phyloP scores from a whole-genome alignment of 2,797 vertebrate species.

The Cirrhinus mrigala region DNA sequence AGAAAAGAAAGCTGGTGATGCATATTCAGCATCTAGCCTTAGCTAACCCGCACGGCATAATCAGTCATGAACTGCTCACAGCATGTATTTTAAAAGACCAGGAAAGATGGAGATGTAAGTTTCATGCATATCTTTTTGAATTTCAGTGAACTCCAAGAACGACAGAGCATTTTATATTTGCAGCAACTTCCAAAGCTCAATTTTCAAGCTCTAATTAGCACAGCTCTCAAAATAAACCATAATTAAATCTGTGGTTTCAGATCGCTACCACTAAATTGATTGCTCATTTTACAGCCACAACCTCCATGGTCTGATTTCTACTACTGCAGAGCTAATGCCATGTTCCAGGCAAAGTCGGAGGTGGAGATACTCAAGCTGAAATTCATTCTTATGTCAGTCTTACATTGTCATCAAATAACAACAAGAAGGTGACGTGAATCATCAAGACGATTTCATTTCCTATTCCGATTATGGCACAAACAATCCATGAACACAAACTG shows the following conservation, averaged over 20 bases:
- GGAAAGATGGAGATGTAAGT: neutral
- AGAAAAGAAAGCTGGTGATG: constrained; percentile 22
- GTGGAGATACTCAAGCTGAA: neutral
- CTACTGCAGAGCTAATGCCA: neutral
- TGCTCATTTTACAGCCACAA: constrained; percentile 10
- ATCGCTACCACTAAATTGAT: constrained; percentile 16
- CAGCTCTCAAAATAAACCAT: constrained; percentile 17
- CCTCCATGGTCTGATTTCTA: neutral
- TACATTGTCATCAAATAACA: neutral
- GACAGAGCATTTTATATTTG: neutral
- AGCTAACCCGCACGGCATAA: constrained; percentile 20
- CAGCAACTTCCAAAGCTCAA: neutral
- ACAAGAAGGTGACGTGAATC: neutral
- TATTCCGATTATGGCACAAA: neutral
- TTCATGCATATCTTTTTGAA: constrained; percentile 13
- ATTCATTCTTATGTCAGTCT: neutral
- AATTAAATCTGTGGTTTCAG: constrained; percentile 13
- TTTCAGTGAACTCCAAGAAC: constrained; percentile 5
- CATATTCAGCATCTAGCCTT: constrained; percentile 25
- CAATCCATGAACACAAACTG: neutral
- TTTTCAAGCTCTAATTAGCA: neutral
- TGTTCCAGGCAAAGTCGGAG: neutral
- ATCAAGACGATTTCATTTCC: neutral
- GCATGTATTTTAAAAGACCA: constrained; percentile 35
- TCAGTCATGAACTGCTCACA: constrained; percentile 28